Percentiles rank a stretch among this genome's conserved stretches.
These are phyloP conservation scores for Lepus townsendii DNA, from an alignment of 2,797 vertebrate species.

Conservation along the genomic window DNA sequence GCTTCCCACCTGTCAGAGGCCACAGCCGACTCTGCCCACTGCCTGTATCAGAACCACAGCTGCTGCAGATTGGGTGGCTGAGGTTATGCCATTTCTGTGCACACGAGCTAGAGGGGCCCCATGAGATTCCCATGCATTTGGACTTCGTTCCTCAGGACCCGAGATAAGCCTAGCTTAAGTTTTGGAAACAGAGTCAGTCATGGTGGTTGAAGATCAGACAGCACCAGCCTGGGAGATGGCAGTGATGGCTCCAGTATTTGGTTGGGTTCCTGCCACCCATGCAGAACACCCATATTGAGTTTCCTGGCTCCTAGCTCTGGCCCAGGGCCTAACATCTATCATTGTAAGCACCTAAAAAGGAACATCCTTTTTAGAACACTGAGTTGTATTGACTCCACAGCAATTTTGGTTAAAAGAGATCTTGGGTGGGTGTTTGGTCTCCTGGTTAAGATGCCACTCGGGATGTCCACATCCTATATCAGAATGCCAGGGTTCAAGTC, in stretches of 20 bases:
- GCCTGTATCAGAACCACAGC: background rate
- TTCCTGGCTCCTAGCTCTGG: too few species aligned
- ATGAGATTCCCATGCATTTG: background rate
- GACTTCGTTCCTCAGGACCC: background rate
- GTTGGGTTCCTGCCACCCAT: too few species aligned
- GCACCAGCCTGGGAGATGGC: background rate
- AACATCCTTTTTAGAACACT: background rate
- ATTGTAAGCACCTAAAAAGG: too few species aligned
- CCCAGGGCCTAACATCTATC: too few species aligned
- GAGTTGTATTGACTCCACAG: background rate
- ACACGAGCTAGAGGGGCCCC: background rate
- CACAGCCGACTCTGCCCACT: slow-evolving; percentile 4
- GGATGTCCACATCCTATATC: too few species aligned
- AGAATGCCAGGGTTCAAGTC: too few species aligned
- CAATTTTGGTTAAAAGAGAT: background rate
- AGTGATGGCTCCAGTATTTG: too few species aligned
- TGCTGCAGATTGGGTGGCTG: background rate
- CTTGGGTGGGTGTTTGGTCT: background rate
- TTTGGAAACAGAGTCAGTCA: background rate
- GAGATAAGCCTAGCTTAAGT: background rate
- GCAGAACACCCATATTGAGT: too few species aligned
- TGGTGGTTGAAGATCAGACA: background rate
- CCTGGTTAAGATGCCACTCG: too few species aligned
- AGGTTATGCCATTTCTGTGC: background rate
- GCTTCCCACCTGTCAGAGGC: slow-evolving; percentile 71